Evolutionary conservation across 2,888 invertebrate genomes (phyloP).

Genomic region (Dynastes hyllus): DNA sequence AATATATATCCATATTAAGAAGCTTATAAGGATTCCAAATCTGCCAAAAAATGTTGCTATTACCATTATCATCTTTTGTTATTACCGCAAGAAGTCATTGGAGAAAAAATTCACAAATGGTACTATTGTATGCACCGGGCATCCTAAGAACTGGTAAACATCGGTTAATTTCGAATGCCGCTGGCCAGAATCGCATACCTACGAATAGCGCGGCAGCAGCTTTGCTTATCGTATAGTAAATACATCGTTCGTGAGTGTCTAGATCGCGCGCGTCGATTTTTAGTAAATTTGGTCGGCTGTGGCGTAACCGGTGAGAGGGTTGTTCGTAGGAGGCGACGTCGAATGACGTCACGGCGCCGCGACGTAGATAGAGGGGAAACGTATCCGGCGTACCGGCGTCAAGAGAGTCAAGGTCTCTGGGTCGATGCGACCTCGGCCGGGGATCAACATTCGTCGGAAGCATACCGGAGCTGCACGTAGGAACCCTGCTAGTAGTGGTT

Average conservation of each 20-base stretch:
- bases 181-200: neutral
- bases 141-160: too few species aligned
- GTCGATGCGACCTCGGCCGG: slow-evolving; percentile 60
- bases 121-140: too few species aligned
- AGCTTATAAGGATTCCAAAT: too few species aligned
- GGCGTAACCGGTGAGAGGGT: neutral
- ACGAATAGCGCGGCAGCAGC: neutral
- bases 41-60: too few species aligned
- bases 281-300: neutral
- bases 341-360: slow-evolving; percentile 50
- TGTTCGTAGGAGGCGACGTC: slow-evolving; percentile 18
- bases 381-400: slow-evolving; percentile 44
- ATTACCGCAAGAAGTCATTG: too few species aligned
- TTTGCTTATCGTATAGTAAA: neutral
- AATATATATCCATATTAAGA: too few species aligned
- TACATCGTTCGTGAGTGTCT: neutral
- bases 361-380: slow-evolving; percentile 28
- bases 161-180: too few species aligned
- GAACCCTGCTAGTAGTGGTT: slow-evolving; percentile 4
- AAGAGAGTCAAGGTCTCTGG: slow-evolving; percentile 60
- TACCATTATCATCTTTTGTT: too few species aligned
- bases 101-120: too few species aligned
- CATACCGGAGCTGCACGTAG: slow-evolving; percentile 51
- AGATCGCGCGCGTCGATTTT: slow-evolving; percentile 18
- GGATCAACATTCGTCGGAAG: slow-evolving; percentile 53